Percentiles rank a stretch among this genome's conserved stretches.
These are phyloP conservation scores for Venustoraphidia nigricollis DNA, from an alignment of 2,888 invertebrate species.

Conservation along the genomic window DNA sequence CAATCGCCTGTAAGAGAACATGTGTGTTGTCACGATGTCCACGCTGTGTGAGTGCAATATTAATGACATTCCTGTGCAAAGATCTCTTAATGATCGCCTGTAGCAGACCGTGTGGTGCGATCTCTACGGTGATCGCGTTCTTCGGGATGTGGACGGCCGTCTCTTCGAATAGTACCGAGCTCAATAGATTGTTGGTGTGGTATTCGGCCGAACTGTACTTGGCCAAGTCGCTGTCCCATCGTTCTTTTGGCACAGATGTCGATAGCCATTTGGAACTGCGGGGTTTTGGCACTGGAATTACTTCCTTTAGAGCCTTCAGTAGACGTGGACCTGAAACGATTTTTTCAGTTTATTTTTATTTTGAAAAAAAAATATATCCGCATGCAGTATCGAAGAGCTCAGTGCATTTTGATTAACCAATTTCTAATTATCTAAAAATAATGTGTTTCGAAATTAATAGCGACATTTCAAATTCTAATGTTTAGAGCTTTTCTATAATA, in stretches of 20 bases:
- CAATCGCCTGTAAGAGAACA: slow-evolving; percentile 43
- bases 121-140: slow-evolving; percentile 72
- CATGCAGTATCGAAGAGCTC: not conserved
- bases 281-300: slow-evolving; percentile 46
- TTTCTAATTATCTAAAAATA: too few relatives aligned
- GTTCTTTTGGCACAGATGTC: slow-evolving; percentile 55
- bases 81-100: slow-evolving; percentile 76
- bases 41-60: slow-evolving; percentile 60
- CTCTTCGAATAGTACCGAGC: slow-evolving; percentile 59
- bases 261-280: slow-evolving; percentile 72
- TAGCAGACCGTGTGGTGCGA: slow-evolving; percentile 79
- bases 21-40: slow-evolving; percentile 48
- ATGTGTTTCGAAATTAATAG: too few relatives aligned
- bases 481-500: too few relatives aligned
- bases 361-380: too few relatives aligned
- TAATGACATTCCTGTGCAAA: slow-evolving; percentile 49
- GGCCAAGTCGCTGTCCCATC: slow-evolving; percentile 54
- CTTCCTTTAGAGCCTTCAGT: slow-evolving; percentile 41
- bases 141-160: slow-evolving; percentile 61
- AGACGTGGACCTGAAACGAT: slow-evolving; percentile 41
- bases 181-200: slow-evolving; percentile 71
- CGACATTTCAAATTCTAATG: too few relatives aligned
- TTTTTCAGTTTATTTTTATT: slow-evolving; percentile 1
- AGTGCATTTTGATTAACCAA: too few relatives aligned
- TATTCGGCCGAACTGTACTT: slow-evolving; percentile 69